A percentile compares a stretch with the other conserved stretches of the same genome.
Evolutionary conservation across 2,888 invertebrate species (phyloP).

Genomic region (Sinhomidia bicolor): DNA sequence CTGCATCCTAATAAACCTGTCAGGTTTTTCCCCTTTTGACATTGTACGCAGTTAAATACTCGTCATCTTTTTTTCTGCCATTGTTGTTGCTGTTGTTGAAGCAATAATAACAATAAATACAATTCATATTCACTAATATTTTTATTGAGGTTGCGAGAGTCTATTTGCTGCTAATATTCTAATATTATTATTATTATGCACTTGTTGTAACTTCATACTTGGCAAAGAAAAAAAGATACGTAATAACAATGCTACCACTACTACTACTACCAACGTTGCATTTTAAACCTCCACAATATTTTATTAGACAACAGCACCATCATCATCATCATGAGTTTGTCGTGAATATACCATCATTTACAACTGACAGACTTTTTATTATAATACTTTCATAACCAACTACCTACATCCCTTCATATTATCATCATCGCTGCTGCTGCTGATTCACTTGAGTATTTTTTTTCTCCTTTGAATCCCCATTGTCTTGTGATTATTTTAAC

Average conservation of each 20-base stretch:
- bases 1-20: conserved; percentile 65
- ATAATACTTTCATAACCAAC: not conserved
- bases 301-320: conserved; percentile 45
- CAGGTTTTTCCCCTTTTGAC: conserved; percentile 69
- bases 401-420: not conserved
- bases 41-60: conserved; percentile 20
- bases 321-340: not conserved
- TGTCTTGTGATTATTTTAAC: conserved; percentile 30
- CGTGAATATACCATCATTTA: not conserved
- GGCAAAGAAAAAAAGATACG: not conserved
- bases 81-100: not conserved
- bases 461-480: not conserved
- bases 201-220: conserved; percentile 52
- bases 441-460: no score
- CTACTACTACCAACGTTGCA: not conserved
- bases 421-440: no score
- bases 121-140: conserved; percentile 14
- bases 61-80: not conserved
- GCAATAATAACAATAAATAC: conserved; percentile 30
- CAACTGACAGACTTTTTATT: not conserved
- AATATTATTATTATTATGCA: not conserved
- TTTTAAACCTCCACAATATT: conserved; percentile 32
- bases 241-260: not conserved
- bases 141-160: conserved; percentile 11
- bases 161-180: not conserved